A percentile compares a stretch with the other conserved stretches of the same genome.
phyloP scores from a whole-genome alignment of 1,140 invertebrate genomes.

The Paraescarpia echinospica region DNA sequence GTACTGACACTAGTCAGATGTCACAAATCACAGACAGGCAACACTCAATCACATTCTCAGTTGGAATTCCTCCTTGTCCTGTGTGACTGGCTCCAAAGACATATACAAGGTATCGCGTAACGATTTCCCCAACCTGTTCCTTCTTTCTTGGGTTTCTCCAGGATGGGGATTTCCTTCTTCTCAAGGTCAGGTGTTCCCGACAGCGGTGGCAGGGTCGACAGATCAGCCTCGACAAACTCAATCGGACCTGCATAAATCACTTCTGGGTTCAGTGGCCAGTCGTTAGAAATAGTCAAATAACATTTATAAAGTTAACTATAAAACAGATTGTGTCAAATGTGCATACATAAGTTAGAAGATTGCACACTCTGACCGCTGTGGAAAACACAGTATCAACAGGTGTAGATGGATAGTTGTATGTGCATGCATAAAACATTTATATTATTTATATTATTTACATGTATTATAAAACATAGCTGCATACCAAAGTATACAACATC shows the following conservation, averaged over 20 bases:
- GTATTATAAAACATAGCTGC: too few species aligned
- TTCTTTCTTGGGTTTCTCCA: slow-evolving; percentile 63
- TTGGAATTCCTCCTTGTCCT: too few species aligned
- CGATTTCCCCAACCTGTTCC: slow-evolving; percentile 40
- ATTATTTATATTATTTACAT: too few species aligned
- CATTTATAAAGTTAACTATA: background rate
- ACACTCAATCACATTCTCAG: too few species aligned
- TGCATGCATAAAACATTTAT: too few species aligned
- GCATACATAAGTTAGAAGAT: too few species aligned
- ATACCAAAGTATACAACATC: too few species aligned
- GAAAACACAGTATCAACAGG: too few species aligned
- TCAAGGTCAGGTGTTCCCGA: slow-evolving; percentile 32
- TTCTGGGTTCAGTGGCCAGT: background rate
- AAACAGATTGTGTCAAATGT: too few species aligned
- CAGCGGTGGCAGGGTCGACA: slow-evolving; percentile 47
- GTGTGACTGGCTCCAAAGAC: background rate
- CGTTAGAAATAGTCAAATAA: background rate
- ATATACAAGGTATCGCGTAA: background rate
- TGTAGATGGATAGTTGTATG: too few species aligned
- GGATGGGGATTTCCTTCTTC: slow-evolving; percentile 33
- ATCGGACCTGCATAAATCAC: slow-evolving; percentile 56
- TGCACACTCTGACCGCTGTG: too few species aligned
- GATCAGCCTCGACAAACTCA: slow-evolving; percentile 63
- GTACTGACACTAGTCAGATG: background rate
- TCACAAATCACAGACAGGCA: too few species aligned